These are phyloP conservation scores for Otus scops DNA, from an alignment of 2,797 vertebrate genomes.

Conservation along the genomic window DNA sequence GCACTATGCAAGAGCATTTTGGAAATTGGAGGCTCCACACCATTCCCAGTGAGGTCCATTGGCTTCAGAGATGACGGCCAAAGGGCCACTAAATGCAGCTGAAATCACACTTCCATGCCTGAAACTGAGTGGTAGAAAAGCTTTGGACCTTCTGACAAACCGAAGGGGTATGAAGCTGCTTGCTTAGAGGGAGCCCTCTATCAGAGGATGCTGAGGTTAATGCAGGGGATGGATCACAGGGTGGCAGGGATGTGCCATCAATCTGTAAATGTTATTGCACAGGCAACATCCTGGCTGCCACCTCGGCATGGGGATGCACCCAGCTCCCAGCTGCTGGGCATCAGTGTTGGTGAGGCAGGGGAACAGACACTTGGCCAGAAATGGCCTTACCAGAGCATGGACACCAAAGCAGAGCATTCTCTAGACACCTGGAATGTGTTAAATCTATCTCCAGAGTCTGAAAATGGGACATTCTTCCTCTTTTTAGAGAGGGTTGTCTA, in stretches of 20 bases:
- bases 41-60: fast-evolving
- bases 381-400: background rate
- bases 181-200: fast-evolving
- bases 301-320: fast-evolving
- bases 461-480: background rate
- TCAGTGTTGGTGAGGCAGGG: fast-evolving
- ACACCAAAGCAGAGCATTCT: background rate
- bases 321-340: background rate
- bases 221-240: background rate
- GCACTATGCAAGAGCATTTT: too few species aligned
- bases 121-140: background rate
- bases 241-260: fast-evolving
- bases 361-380: background rate
- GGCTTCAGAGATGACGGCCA: fast-evolving
- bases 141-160: background rate
- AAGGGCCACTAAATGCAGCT: background rate
- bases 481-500: background rate
- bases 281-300: background rate
- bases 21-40: fast-evolving
- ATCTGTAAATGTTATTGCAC: fast-evolving
- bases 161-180: fast-evolving
- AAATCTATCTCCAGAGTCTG: background rate
- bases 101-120: fast-evolving
- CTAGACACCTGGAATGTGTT: background rate
- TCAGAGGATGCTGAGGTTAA: background rate